phyloP scores from a whole-genome alignment of 1,140 invertebrate genomes.

The Panagrolaimus sp. region DNA sequence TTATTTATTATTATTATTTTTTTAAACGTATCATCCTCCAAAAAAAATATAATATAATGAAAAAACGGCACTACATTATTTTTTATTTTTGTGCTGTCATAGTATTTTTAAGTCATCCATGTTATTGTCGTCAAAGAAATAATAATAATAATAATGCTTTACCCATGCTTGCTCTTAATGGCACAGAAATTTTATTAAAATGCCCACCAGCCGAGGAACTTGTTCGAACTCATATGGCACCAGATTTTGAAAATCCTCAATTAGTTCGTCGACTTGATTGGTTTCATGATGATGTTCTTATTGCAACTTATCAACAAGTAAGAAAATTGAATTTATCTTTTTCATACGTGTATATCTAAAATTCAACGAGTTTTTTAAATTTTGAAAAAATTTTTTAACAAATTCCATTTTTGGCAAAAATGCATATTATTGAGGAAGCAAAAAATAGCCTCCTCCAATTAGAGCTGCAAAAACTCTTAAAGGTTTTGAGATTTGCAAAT shows the following conservation, averaged over 20 bases:
- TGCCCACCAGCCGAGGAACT: slow-evolving; percentile 28
- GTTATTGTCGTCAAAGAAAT: not conserved
- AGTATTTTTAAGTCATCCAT: not conserved
- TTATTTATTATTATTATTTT: slow-evolving; percentile 11
- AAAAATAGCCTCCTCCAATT: too few relatives aligned
- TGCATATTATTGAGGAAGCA: too few relatives aligned
- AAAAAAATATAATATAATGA: not conserved
- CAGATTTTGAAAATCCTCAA: slow-evolving; percentile 47
- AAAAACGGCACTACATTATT: not conserved
- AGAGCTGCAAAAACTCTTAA: too few relatives aligned
- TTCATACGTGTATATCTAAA: too few relatives aligned
- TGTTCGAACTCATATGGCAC: slow-evolving; percentile 43
- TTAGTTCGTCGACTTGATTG: slow-evolving; percentile 43
- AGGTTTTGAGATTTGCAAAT: too few relatives aligned
- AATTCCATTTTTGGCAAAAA: too few relatives aligned
- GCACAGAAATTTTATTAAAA: slow-evolving; percentile 24
- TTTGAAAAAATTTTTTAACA: too few relatives aligned
- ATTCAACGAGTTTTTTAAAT: too few relatives aligned
- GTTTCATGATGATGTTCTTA: slow-evolving; percentile 43
- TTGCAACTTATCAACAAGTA: slow-evolving; percentile 46
- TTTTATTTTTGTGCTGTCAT: not conserved
- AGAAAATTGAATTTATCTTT: not conserved
- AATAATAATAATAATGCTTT: not conserved
- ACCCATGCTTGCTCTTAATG: slow-evolving; percentile 19
- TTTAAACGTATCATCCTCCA: not conserved